Base-by-base conservation (phyloP, 2,888 invertebrate genomes). In the Mesorhabditis sp. region DNA sequence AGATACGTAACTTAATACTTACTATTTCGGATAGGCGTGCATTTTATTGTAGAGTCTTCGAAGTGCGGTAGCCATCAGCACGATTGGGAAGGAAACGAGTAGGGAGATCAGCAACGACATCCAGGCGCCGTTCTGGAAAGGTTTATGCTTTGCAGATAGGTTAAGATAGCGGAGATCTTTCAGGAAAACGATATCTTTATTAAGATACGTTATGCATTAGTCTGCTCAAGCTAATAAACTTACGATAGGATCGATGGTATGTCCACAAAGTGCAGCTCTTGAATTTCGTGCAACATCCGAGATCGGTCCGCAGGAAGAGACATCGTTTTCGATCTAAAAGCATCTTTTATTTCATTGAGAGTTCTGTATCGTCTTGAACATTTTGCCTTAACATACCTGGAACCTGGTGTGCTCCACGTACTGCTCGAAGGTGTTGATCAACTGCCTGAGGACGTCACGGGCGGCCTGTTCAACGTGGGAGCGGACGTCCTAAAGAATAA, bases 71-170 rank as follows among this genome's bases (percentile, higher is more conserved):
- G 87, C 86, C 69, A 87, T 82, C 61, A 88, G 83, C 45, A 88
- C 84, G 64, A 86, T 83, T 28, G 87, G 87, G 58, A 88, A 82
- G 72, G 86, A 82, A 74, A 87, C 85, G 68, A 87, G 79, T 50
- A 88, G 76, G 69, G 86, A 85, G 80, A 87, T 84, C 4, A 87
- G 86, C 75, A 88, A 78, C 68, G 87, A 86, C 84, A 87, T 87
- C 88, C 88, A 88, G 43, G 87, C 85, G 4, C 86, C 87, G 81
- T 88, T 88, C 87, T 87, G 72, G 44, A 77, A 76, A 28, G 63
- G 4, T n/a, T 15, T 4, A 15, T 28, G 28, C 28, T 28, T 1
- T 28, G 1, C 28, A 28, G 28, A 28, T 28, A 28, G 43, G 13
- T 67, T 58, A 43, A 65, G 43, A 43, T 2, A 28, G 28, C 28